These are phyloP conservation scores for Hydropsyche tenuis DNA, from an alignment of 1,140 invertebrate genomes.

Conservation along the genomic window DNA sequence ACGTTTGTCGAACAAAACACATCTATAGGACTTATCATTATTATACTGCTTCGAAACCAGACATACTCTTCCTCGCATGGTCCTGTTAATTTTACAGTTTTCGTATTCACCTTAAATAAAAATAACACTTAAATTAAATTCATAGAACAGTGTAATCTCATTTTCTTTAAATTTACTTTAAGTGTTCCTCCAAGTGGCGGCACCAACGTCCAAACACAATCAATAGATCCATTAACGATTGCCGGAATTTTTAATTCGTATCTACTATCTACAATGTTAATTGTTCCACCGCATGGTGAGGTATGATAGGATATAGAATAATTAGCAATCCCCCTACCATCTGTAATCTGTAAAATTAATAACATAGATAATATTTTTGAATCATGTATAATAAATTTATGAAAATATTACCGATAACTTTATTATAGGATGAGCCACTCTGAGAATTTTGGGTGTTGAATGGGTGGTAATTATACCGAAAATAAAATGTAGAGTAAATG, in stretches of 20 bases:
- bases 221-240: slow-evolving; percentile 23
- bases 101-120: slow-evolving; percentile 6
- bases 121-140: background rate
- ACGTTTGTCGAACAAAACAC: background rate
- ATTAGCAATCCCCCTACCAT: background rate
- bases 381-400: too few species aligned
- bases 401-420: background rate
- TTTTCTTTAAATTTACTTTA: slow-evolving; percentile 16
- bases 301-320: slow-evolving; percentile 55
- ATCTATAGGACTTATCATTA: background rate
- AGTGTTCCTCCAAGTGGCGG: slow-evolving; percentile 9
- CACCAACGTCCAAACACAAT: slow-evolving; percentile 33
- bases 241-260: slow-evolving; percentile 23
- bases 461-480: too few species aligned
- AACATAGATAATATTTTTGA: too few species aligned
- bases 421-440: background rate
- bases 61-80: slow-evolving; percentile 35
- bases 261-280: slow-evolving; percentile 17
- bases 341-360: background rate
- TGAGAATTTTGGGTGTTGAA: too few species aligned
- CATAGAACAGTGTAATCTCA: background rate
- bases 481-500: too few species aligned
- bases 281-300: slow-evolving; percentile 68
- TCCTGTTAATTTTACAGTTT: slow-evolving; percentile 4
- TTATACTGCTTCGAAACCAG: background rate